These are phyloP conservation scores for Diuraphis noxia DNA, from an alignment of 1,140 invertebrate genomes.

Conservation along the genomic window DNA sequence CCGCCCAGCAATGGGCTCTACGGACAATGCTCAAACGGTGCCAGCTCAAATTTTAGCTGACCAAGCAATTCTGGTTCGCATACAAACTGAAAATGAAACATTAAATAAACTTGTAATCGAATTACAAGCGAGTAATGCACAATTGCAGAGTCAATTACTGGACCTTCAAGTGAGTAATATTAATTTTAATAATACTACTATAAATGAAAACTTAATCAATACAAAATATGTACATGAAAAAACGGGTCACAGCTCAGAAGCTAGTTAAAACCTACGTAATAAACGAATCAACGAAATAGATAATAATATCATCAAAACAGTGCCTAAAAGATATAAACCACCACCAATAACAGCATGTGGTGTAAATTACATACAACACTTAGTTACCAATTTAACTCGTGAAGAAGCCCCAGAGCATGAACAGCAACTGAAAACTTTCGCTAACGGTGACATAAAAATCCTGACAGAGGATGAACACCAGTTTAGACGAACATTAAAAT, in stretches of 20 bases:
- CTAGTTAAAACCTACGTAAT: not conserved
- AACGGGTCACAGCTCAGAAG: not conserved
- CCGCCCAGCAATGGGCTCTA: not conserved
- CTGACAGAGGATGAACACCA: not conserved
- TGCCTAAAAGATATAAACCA: constrained; percentile 1
- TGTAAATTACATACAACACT: not conserved
- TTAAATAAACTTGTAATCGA: not conserved
- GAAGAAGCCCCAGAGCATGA: not conserved
- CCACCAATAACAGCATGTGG: constrained; percentile 13
- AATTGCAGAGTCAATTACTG: not conserved
- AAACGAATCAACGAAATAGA: not conserved
- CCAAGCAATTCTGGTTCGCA: not conserved
- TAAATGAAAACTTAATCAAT: not conserved
- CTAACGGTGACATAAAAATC: not conserved
- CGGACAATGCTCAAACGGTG: no score
- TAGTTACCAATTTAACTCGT: not conserved
- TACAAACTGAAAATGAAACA: not conserved
- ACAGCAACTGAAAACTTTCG: not conserved
- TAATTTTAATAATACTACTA: not conserved
- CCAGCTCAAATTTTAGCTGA: not conserved
- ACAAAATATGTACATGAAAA: constrained; percentile 56
- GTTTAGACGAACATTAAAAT: constrained; percentile 20
- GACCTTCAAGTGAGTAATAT: not conserved
- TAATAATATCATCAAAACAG: not conserved
- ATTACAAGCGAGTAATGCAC: not conserved